These are phyloP conservation scores for Ophion ellenae DNA, from an alignment of 2,888 invertebrate species.

Conservation along the genomic window DNA sequence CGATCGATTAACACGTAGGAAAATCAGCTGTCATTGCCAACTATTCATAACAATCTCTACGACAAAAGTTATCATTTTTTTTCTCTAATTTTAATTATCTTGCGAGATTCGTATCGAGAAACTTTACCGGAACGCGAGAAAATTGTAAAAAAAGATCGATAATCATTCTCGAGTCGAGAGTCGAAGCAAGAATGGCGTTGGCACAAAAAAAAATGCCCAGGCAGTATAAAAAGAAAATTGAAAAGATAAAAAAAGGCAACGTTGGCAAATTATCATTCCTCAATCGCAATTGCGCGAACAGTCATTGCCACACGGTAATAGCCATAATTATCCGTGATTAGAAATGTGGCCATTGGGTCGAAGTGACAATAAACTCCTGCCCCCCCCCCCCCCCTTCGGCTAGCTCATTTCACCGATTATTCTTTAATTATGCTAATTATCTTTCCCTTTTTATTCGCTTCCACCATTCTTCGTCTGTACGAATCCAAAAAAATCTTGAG, in stretches of 20 bases:
- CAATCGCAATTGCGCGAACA: conserved; percentile 10
- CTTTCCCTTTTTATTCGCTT: conserved; percentile 43
- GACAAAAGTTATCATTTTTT: no score
- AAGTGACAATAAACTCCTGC: conserved; percentile 35
- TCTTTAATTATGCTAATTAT: conserved; percentile 44
- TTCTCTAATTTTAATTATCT: no score
- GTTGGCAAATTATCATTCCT: conserved; percentile 1
- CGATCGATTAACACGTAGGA: no score
- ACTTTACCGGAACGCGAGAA: no score
- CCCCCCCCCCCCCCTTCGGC: not conserved
- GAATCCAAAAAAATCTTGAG: no score
- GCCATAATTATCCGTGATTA: conserved; percentile 45
- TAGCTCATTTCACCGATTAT: not conserved
- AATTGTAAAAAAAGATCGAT: no score
- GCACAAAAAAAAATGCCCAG: not conserved
- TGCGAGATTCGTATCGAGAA: no score
- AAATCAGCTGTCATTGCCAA: no score
- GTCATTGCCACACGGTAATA: conserved; percentile 14
- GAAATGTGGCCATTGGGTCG: conserved; percentile 49
- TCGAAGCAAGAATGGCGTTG: no score
- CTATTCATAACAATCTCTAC: no score
- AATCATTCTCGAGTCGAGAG: no score
- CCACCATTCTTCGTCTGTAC: not conserved
- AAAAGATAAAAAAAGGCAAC: not conserved
- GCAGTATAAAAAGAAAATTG: not conserved